phyloP scores from a whole-genome alignment of 2,113 vertebrate genomes.

The Tenebrosternarchus preto region DNA sequence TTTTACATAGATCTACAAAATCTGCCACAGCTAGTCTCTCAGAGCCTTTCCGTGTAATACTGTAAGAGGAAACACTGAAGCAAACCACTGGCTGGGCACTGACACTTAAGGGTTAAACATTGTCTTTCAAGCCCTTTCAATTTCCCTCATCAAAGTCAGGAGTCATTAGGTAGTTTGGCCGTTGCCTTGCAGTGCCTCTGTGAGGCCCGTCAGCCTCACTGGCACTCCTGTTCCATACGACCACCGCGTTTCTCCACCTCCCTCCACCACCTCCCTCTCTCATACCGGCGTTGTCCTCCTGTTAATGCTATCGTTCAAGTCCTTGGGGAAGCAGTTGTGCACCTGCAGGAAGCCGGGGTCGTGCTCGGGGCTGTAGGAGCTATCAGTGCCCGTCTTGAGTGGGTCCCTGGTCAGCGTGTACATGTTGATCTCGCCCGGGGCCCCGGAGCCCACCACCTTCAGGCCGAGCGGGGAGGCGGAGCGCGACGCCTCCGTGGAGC shows the following conservation, averaged over 20 bases:
- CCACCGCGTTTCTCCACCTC: conserved; percentile 6
- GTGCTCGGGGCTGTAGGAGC: conserved; percentile 89
- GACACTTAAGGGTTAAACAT: conserved; percentile 6
- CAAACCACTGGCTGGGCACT: not conserved
- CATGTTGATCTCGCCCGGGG: conserved; percentile 94
- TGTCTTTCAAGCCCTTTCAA: not conserved
- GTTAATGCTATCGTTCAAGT: conserved; percentile 90
- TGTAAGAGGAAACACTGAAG: conserved; percentile 3
- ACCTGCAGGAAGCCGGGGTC: conserved; percentile 92
- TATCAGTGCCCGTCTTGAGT: conserved; percentile 80
- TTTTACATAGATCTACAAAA: not conserved
- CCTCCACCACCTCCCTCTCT: conserved; percentile 53
- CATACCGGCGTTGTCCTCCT: conserved; percentile 96
- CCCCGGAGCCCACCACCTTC: conserved; percentile 83
- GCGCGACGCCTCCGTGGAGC: conserved; percentile 89
- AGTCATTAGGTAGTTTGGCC: conserved; percentile 23
- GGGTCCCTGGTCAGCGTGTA: conserved; percentile 92
- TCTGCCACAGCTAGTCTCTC: conserved; percentile 6
- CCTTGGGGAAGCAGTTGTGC: conserved; percentile 95
- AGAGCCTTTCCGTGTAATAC: conserved; percentile 3
- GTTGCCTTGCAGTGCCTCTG: conserved; percentile 1
- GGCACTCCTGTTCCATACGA: conserved; percentile 2
- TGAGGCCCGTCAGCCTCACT: not conserved
- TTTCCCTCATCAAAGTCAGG: not conserved
- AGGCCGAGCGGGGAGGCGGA: conserved; percentile 83